Evolutionary conservation across 2,888 invertebrate genomes (phyloP).

Genomic region (Eremobia ochroleuca): DNA sequence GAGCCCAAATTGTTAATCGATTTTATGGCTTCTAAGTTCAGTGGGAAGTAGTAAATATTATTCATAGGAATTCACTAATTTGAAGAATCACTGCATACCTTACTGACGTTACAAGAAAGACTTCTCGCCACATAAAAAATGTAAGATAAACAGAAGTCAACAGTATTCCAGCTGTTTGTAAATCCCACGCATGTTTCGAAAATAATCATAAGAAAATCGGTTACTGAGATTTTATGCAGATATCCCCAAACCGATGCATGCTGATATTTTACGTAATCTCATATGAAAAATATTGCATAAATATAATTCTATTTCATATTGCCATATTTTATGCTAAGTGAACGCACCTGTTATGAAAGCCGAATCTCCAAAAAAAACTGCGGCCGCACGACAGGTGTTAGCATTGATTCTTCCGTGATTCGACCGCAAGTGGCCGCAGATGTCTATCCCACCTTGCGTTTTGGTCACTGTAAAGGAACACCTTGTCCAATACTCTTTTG

Average conservation of each 20-base stretch:
- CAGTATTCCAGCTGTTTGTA: conserved; percentile 14
- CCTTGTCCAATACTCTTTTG: conserved; percentile 78
- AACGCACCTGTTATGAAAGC: conserved; percentile 35
- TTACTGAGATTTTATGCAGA: conserved; percentile 10
- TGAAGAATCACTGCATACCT: background rate
- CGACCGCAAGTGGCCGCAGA: conserved; percentile 78
- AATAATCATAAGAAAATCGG: conserved; percentile 5
- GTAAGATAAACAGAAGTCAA: conserved; percentile 15
- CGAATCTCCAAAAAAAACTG: conserved; percentile 32
- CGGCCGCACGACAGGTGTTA: conserved; percentile 78
- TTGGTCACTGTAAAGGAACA: conserved; percentile 66
- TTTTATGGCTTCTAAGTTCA: conserved; percentile 47
- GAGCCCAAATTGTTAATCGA: conserved; percentile 62
- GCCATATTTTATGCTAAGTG: conserved; percentile 18
- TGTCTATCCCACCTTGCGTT: conserved; percentile 82
- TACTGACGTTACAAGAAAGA: background rate
- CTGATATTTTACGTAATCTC: background rate
- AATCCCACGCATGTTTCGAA: conserved; percentile 24
- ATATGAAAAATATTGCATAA: background rate
- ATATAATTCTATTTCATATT: background rate
- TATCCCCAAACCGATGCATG: conserved; percentile 3
- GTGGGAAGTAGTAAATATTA: background rate
- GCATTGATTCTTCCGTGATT: conserved; percentile 85
- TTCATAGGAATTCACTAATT: background rate
- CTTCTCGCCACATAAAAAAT: conserved; percentile 3